Base-by-base conservation (phyloP, 2,797 vertebrate species). In the Aratinga solstitialis region DNA sequence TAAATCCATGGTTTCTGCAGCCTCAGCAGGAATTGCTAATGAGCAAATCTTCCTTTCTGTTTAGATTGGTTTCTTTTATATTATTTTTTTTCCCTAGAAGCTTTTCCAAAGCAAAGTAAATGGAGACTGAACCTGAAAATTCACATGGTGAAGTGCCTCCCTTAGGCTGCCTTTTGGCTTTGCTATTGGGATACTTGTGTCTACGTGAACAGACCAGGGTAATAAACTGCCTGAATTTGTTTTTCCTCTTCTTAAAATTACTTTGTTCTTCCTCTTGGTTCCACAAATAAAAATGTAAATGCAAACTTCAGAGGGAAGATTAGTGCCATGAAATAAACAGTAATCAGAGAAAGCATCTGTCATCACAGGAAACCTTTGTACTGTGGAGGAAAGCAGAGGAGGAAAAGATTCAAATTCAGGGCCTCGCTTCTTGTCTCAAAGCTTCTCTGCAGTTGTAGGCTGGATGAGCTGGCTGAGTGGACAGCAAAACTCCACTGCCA, bases 11-110 rank as follows among this genome's bases (percentile, higher is more conserved):
- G 36, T 38, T 95, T 94, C 54, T 95, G 84, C 91, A 89, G 48
- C 45, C 85, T 96, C 94, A 87, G 89, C 91, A 86, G 79, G 66
- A 95, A 93, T 63, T 89, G 68, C 50, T 87, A 71, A 90, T 75
- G 53, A 89, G 73, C 9, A 77, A 77, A 38, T n/a, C 68, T 93
- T 90, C 71, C 42, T 90, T 87, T 74, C 83, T 59, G 7, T 59
- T 59, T 26, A 26, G 56, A 26, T 36, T 8, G 34, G 56, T 76
- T n/a, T 71, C 63, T 62, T 8, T n/a, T 14, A n/a, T 34, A 3
- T 4, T 34, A 69, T 71, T 79, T 59, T 61, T 74, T 36, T 61
- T 17, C 65, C 48, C 26, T 4, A 4, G 47, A 94, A 61, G 43
- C 48, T 90, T 73, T 87, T 84, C 54, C 42, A 69, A 76, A 88